Evolutionary conservation across 1,140 invertebrate species (phyloP), one percentile per base, ranked within the genome.

Genomic region (Lepeophtheirus salmonis): DNA sequence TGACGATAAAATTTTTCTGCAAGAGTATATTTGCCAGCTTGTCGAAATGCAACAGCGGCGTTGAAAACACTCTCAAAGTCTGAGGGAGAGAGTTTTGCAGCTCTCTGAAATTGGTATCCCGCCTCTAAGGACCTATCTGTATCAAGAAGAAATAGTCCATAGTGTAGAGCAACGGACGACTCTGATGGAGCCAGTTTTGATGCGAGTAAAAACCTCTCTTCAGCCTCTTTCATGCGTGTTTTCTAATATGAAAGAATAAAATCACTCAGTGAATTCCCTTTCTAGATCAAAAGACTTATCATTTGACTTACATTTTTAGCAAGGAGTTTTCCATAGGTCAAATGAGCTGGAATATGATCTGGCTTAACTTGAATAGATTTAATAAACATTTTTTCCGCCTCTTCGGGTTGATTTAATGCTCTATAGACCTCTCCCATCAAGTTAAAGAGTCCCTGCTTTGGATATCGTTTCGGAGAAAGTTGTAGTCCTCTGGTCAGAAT

Each of bases 321-420:
- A 20, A 89, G 74, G 55, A 92, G 80, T 72, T 89, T 89, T 48
- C 87, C 89, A 68, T 91, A 87, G 50, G 86, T 89, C 54, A 94
- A 77, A 71, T 92, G 85, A 26, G 87, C 86, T 14, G 84, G 86
- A 57, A 88, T 80, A 70, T 91, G 84, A 69, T 88, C 82, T 30
- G 86, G 83, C 70, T 89, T 85, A 41, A 79, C 76, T 55, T 79
- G 77, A 21, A 91, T 70, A 2, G 87, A 86, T 60, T 85, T 82
- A 51, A 79, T 75, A 70, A 88, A 87, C 79, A 83, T 88, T 57
- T 79, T 73, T 67, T 91, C 87, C 17, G 88, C 89, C 66, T 86
- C 80, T 16, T 78, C 77, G 71, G 82, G 80, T 65, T 83, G 79
- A 64, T 85, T 80, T 63, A 89, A 71, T 62, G 86, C 81, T 48